Percentiles rank a stretch among this genome's conserved stretches.
Conservation (phyloP, 1,140 invertebrate species). For the Apis cerana region DNA sequence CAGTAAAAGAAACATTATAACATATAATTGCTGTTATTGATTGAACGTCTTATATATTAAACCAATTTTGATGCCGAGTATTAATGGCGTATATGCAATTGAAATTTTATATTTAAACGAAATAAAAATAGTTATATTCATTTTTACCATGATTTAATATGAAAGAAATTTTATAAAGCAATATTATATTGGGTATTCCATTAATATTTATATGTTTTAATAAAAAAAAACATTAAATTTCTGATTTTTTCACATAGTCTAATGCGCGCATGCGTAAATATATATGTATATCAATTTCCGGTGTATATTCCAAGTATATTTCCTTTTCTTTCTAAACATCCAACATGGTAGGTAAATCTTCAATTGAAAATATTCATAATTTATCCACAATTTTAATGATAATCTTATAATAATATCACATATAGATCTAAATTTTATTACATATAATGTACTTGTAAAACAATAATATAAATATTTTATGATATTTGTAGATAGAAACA, state of each 20-base stretch:
- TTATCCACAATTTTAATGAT: constrained; percentile 54
- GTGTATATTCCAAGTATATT: background rate
- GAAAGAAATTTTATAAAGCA: constrained; percentile 8
- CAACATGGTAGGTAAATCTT: constrained; percentile 73
- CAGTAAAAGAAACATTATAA: constrained; percentile 36
- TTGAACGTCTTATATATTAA: constrained; percentile 60
- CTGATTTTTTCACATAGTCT: constrained; percentile 46
- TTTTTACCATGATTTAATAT: background rate
- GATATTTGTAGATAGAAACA: background rate
- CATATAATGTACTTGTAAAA: background rate
- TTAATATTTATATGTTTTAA: constrained; percentile 28
- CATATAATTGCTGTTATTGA: constrained; percentile 61
- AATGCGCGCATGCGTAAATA: constrained; percentile 43
- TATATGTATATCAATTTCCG: constrained; percentile 42
- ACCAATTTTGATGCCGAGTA: constrained; percentile 60
- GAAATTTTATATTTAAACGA: constrained; percentile 17
- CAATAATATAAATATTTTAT: constrained; percentile 9
- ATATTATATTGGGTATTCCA: background rate
- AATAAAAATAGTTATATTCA: background rate
- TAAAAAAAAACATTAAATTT: constrained; percentile 50
- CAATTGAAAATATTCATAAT: constrained; percentile 19
- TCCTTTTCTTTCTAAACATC: constrained; percentile 62
- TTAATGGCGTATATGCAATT: constrained; percentile 57
- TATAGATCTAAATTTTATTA: background rate
- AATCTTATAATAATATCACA: constrained; percentile 35